phyloP scores from a whole-genome alignment of 2,113 vertebrate species.

The Tachuris rubrigastra region DNA sequence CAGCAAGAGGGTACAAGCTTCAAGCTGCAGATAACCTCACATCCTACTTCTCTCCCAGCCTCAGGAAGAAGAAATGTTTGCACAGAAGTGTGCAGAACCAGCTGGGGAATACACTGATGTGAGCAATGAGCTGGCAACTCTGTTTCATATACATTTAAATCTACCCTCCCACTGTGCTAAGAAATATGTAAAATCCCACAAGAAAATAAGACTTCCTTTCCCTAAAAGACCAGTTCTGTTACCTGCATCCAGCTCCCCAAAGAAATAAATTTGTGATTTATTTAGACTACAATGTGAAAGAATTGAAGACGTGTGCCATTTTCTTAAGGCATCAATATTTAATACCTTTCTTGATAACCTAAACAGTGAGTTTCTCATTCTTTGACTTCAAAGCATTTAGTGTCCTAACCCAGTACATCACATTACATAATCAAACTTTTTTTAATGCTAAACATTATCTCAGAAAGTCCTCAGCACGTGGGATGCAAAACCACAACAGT shows the following conservation, averaged over 20 bases:
- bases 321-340: slow-evolving; percentile 33
- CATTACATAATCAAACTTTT: neutral
- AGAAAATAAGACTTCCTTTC: neutral
- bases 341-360: slow-evolving; percentile 10
- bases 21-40: neutral
- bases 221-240: neutral
- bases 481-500: neutral
- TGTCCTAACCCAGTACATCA: neutral
- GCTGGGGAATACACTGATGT: neutral
- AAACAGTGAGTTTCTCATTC: neutral
- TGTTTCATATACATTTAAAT: neutral
- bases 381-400: slow-evolving; percentile 40
- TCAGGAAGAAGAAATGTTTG: neutral
- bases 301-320: neutral
- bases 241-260: neutral
- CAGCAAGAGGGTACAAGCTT: neutral
- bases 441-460: neutral
- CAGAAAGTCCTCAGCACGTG: neutral
- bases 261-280: neutral
- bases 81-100: neutral
- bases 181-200: neutral
- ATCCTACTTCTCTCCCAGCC: neutral
- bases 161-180: neutral
- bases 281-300: neutral
- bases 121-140: neutral